These are phyloP conservation scores for Sabatieria punctata DNA, from an alignment of 2,888 invertebrate genomes.

Conservation along the genomic window DNA sequence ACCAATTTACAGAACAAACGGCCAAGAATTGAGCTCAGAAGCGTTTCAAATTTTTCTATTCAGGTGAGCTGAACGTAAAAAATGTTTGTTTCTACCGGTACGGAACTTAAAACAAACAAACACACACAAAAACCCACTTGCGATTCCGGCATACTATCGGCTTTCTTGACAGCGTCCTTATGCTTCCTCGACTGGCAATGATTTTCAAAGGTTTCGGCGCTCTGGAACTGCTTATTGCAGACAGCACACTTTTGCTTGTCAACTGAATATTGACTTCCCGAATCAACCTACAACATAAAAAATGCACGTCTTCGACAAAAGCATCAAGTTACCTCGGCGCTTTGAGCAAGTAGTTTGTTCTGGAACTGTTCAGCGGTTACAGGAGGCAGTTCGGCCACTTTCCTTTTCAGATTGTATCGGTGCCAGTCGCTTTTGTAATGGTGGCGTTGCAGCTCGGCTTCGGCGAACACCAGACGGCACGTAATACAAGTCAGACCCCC, in stretches of 20 bases:
- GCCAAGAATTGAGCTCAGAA: no score
- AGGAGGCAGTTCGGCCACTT: constrained; percentile 57
- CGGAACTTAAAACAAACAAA: no score
- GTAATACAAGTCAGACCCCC: constrained; percentile 59
- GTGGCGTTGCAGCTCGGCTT: constrained; percentile 60
- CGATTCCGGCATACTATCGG: constrained; percentile 47
- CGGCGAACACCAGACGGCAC: constrained; percentile 69
- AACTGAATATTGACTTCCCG: no score
- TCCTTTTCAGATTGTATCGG: constrained; percentile 41
- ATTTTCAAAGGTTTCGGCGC: constrained; percentile 65
- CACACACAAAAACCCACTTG: no score
- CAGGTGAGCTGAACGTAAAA: no score
- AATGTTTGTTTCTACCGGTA: no score
- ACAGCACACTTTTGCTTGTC: constrained; percentile 29
- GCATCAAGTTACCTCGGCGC: constrained; percentile 6
- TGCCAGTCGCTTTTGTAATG: constrained; percentile 98
- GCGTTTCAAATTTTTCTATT: no score
- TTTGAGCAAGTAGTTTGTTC: constrained; percentile 43
- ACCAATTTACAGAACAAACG: no score
- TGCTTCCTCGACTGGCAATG: constrained; percentile 85
- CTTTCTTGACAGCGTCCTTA: constrained; percentile 33
- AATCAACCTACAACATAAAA: neutral
- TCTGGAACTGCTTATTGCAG: constrained; percentile 67
- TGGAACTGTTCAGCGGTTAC: constrained; percentile 71
- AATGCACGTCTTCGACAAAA: neutral